Evolutionary conservation across 2,888 invertebrate genomes (phyloP).

Genomic region (Dione juno): DNA sequence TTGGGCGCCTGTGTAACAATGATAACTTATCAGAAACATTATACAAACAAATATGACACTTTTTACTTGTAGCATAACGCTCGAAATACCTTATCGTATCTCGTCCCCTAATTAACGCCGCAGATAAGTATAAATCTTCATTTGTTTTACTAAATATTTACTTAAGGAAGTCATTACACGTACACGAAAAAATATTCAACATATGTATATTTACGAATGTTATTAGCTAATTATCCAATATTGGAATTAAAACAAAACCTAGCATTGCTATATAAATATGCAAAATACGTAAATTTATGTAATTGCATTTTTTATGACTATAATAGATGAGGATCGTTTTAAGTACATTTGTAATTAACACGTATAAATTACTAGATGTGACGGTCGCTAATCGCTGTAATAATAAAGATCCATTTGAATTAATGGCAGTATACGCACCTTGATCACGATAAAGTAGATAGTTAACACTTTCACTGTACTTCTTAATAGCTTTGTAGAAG

Average conservation of each 20-base stretch:
- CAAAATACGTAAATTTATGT: slow-evolving; percentile 25
- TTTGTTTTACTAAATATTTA: slow-evolving; percentile 40
- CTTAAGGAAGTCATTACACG: slow-evolving; percentile 31
- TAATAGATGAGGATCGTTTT: slow-evolving; percentile 26
- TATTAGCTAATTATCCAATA: slow-evolving; percentile 30
- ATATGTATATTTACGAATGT: slow-evolving; percentile 9
- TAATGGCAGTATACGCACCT: slow-evolving; percentile 46
- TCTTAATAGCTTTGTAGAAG: slow-evolving; percentile 25
- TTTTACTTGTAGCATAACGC: slow-evolving; percentile 14
- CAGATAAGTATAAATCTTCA: slow-evolving; percentile 38
- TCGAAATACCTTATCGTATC: background rate
- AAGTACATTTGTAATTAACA: slow-evolving; percentile 35
- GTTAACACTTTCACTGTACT: slow-evolving; percentile 44
- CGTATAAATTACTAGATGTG: slow-evolving; percentile 30
- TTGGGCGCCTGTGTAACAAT: slow-evolving; percentile 73
- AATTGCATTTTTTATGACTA: slow-evolving; percentile 32
- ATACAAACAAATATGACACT: slow-evolving; percentile 31
- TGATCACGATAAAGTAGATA: slow-evolving; percentile 29
- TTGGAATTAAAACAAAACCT: background rate
- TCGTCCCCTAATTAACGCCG: slow-evolving; percentile 1
- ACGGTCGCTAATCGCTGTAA: slow-evolving; percentile 16
- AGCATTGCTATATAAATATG: slow-evolving; percentile 22
- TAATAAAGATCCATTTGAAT: slow-evolving; percentile 28
- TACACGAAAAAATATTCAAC: slow-evolving; percentile 12
- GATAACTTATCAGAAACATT: slow-evolving; percentile 68